phyloP scores from a whole-genome alignment of 2,797 vertebrate genomes.

The Halcyon leucocephala region DNA sequence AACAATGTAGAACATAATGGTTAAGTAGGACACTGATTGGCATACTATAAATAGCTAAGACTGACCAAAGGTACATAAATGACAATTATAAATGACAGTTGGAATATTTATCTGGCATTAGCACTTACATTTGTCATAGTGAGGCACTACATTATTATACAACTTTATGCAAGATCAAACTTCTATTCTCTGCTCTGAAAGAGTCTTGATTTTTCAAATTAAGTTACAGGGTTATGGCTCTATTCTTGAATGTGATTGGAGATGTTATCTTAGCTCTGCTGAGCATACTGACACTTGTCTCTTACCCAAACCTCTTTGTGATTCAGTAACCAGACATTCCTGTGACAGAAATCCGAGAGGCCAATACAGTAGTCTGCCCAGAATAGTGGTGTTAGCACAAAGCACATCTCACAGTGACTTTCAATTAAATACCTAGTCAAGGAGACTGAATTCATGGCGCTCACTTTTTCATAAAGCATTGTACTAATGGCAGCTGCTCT shows the following conservation, averaged over 20 bases:
- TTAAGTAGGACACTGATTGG: neutral
- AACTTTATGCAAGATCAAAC: conserved; percentile 8
- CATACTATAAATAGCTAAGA: neutral
- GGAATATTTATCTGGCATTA: conserved; percentile 15
- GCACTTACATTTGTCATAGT: neutral
- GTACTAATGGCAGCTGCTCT: neutral
- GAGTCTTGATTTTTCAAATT: conserved; percentile 35
- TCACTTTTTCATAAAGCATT: neutral
- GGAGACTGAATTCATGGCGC: neutral
- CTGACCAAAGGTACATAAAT: neutral
- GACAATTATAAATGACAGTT: neutral
- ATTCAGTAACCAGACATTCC: neutral
- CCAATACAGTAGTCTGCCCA: neutral
- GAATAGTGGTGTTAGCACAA: neutral
- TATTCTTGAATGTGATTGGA: neutral
- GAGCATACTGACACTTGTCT: neutral
- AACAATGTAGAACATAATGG: neutral
- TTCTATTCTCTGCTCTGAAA: conserved; percentile 1
- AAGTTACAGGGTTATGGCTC: neutral
- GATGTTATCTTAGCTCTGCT: neutral
- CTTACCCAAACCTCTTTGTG: neutral
- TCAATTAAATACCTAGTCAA: conserved; percentile 2
- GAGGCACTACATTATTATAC: neutral
- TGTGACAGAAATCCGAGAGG: neutral
- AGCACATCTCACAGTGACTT: neutral